Conservation (phyloP, 2,888 invertebrate species). For the Acleris sparsana region DNA sequence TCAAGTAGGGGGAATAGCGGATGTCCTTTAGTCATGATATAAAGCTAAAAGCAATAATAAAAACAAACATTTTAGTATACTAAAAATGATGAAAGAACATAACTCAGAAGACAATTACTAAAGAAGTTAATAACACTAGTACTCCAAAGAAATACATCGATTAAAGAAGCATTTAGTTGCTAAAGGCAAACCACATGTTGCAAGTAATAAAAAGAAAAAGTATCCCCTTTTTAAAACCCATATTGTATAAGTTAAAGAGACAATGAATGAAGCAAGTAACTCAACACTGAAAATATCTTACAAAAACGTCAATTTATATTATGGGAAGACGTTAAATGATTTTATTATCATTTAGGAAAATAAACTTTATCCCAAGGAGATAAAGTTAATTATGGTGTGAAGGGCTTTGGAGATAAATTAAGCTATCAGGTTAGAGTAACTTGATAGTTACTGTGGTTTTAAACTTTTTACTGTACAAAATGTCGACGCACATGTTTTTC, state of each 20-base stretch:
- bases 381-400: conserved; percentile 43
- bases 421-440: conserved; percentile 64
- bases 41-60: too few relatives aligned
- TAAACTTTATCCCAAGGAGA: conserved; percentile 19
- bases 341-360: conserved; percentile 25
- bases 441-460: conserved; percentile 55
- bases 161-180: background rate
- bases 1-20: too few relatives aligned
- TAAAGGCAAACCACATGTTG: conserved; percentile 14
- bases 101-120: too few relatives aligned
- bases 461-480: conserved; percentile 51
- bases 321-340: conserved; percentile 46
- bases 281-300: conserved; percentile 53
- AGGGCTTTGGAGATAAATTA: conserved; percentile 46
- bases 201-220: conserved; percentile 33
- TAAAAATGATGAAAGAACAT: too few relatives aligned
- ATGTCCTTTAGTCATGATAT: too few relatives aligned
- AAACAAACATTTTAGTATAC: too few relatives aligned
- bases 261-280: conserved; percentile 49
- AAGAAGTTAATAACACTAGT: too few relatives aligned
- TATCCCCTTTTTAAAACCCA: conserved; percentile 39
- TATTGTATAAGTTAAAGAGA: conserved; percentile 46
- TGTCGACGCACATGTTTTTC: conserved; percentile 50
- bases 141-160: background rate
- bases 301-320: conserved; percentile 56